Conservation (phyloP, 64 coral and sea anemone species). For the Montipora efflorescens region DNA sequence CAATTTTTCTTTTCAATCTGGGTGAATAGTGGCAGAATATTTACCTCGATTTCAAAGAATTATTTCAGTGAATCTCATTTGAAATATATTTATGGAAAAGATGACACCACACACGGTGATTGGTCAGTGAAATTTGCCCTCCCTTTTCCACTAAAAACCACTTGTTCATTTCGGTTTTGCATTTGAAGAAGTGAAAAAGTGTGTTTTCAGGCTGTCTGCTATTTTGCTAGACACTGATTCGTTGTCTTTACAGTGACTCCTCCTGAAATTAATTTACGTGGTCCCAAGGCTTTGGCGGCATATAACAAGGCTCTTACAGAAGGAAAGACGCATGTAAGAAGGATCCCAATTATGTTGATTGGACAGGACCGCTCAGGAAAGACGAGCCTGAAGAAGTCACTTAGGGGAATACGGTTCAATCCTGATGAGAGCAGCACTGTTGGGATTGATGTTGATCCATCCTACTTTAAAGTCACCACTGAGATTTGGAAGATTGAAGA, state of each 20-base stretch:
- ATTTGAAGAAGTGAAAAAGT: too few species aligned
- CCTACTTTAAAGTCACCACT: conserved; percentile 6
- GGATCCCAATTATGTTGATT: conserved; percentile 32
- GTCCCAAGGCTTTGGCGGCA: not conserved
- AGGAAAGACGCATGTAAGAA: conserved; percentile 2
- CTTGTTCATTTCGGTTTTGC: too few species aligned
- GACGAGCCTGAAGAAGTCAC: conserved; percentile 25
- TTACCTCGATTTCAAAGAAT: too few species aligned
- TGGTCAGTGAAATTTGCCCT: too few species aligned
- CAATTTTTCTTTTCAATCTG: too few species aligned
- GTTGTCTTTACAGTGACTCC: conserved; percentile 5
- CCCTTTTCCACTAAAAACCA: too few species aligned
- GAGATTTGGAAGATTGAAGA: conserved; percentile 2
- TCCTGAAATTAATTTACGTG: conserved; percentile 11
- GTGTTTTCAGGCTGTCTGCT: too few species aligned
- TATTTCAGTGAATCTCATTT: too few species aligned
- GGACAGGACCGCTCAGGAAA: conserved; percentile 43
- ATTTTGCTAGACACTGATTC: not conserved
- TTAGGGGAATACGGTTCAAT: conserved; percentile 18
- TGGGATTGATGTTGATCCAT: conserved; percentile 25
- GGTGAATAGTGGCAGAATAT: too few species aligned
- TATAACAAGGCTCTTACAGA: conserved; percentile 19
- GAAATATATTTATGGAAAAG: too few species aligned
- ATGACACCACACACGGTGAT: too few species aligned
- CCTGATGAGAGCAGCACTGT: conserved; percentile 27